These are phyloP conservation scores for Alectoris magna DNA, from an alignment of 2,797 vertebrate species.

Conservation along the genomic window DNA sequence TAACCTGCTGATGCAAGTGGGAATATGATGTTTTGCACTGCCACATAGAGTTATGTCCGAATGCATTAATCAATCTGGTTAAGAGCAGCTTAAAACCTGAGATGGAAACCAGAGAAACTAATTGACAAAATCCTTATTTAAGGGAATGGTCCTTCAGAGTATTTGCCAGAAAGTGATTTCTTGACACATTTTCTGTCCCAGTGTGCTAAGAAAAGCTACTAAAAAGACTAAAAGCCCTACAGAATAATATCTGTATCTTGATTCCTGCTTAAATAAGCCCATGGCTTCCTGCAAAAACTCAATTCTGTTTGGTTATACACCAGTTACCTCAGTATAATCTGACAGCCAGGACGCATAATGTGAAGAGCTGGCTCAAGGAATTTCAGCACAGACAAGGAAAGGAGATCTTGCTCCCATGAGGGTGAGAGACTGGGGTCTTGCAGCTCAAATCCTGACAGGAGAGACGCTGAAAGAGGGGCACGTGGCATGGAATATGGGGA, in stretches of 20 bases:
- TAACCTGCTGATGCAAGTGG: slow-evolving; percentile 9
- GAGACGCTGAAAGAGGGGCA: not conserved
- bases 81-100: not conserved
- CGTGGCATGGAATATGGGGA: not conserved
- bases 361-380: not conserved
- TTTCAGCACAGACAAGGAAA: not conserved
- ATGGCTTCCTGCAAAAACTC: not conserved
- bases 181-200: not conserved
- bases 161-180: not conserved
- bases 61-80: not conserved
- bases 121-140: not conserved
- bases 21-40: not conserved
- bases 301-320: not conserved
- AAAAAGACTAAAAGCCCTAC: not conserved
- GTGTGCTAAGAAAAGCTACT: not conserved
- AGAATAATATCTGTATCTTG: not conserved
- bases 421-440: not conserved
- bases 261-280: not conserved
- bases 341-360: not conserved
- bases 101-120: not conserved
- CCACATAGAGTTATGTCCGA: not conserved
- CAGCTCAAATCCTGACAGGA: not conserved
- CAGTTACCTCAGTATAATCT: not conserved
- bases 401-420: not conserved
- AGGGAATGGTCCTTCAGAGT: not conserved